phyloP scores from a whole-genome alignment of 2,797 vertebrate species.

The Myripristis jacobus region DNA sequence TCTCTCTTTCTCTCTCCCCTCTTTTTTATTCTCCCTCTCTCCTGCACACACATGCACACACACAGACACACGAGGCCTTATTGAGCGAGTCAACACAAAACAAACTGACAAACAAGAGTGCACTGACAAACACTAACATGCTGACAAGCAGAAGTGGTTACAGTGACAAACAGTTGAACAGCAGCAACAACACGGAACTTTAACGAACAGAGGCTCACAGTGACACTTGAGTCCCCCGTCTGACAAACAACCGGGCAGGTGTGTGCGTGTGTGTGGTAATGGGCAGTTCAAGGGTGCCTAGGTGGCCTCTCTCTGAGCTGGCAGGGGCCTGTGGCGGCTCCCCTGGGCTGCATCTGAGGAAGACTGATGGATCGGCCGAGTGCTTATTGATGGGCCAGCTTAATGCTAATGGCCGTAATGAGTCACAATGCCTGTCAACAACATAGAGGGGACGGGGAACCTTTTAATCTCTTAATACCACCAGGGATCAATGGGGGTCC shows the following conservation, averaged over 20 bases:
- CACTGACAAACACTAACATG: conserved; percentile 40
- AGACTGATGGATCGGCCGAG: conserved; percentile 76
- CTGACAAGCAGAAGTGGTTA: conserved; percentile 48
- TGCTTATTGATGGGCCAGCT: conserved; percentile 83
- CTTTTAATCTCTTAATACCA: conserved; percentile 84
- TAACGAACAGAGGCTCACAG: conserved; percentile 13
- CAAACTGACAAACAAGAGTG: conserved; percentile 49
- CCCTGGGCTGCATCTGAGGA: conserved; percentile 64
- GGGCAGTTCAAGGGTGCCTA: conserved; percentile 54
- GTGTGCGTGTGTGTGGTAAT: conserved; percentile 18
- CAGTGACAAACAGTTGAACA: conserved; percentile 40
- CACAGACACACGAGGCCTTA: conserved; percentile 26
- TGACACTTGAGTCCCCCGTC: conserved; percentile 43
- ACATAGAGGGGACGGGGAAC: conserved; percentile 70
- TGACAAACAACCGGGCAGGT: conserved; percentile 31
- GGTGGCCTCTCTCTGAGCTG: conserved; percentile 30
- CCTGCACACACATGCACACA: conserved; percentile 4
- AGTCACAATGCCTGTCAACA: conserved; percentile 80
- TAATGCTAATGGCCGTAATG: conserved; percentile 83
- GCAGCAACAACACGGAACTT: conserved; percentile 36
- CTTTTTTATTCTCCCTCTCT: conserved; percentile 1
- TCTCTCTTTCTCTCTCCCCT: conserved; percentile 13
- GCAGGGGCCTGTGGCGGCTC: conserved; percentile 44
- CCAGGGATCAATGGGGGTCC: conserved; percentile 67
- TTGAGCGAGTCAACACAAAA: conserved; percentile 51